phyloP scores from a whole-genome alignment of 2,888 invertebrate genomes.

The Drosophila borealis region DNA sequence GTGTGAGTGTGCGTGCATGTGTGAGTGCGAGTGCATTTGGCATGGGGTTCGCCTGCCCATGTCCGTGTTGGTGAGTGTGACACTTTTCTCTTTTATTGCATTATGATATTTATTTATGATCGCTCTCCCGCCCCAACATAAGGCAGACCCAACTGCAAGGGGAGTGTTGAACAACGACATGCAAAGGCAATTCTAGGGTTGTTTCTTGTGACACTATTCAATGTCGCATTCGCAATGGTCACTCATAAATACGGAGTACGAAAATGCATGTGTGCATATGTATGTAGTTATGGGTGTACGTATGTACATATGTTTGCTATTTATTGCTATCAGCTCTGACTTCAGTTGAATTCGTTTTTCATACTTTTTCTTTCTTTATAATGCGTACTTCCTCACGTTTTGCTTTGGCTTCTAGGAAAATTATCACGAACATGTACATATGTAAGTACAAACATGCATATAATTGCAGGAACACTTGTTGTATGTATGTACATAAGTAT shows the following conservation, averaged over 20 bases:
- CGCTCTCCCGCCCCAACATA: conserved; percentile 38
- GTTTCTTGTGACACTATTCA: conserved; percentile 16
- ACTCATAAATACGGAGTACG: conserved; percentile 15
- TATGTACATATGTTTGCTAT: background rate
- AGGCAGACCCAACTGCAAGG: background rate
- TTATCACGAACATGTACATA: conserved; percentile 30
- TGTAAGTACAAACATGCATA: background rate
- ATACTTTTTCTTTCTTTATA: conserved; percentile 17
- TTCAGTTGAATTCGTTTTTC: conserved; percentile 30
- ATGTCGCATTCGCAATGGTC: conserved; percentile 30
- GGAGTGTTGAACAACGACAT: conserved; percentile 27
- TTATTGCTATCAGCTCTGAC: conserved; percentile 15
- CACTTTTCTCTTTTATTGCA: conserved; percentile 74
- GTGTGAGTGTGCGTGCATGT: conserved; percentile 21
- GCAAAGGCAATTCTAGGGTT: conserved; percentile 35
- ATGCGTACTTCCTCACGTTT: background rate
- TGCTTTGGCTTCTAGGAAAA: conserved; percentile 9
- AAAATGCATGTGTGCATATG: conserved; percentile 4
- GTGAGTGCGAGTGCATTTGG: conserved; percentile 38
- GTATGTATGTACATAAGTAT: background rate
- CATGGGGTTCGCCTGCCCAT: conserved; percentile 58
- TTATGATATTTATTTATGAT: conserved; percentile 77
- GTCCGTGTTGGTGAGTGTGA: conserved; percentile 47
- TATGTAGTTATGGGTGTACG: background rate
- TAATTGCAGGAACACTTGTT: background rate